A percentile compares a stretch with the other conserved stretches of the same genome.
phyloP scores from a whole-genome alignment of 2,797 vertebrate genomes.

The Chelonia mydas region DNA sequence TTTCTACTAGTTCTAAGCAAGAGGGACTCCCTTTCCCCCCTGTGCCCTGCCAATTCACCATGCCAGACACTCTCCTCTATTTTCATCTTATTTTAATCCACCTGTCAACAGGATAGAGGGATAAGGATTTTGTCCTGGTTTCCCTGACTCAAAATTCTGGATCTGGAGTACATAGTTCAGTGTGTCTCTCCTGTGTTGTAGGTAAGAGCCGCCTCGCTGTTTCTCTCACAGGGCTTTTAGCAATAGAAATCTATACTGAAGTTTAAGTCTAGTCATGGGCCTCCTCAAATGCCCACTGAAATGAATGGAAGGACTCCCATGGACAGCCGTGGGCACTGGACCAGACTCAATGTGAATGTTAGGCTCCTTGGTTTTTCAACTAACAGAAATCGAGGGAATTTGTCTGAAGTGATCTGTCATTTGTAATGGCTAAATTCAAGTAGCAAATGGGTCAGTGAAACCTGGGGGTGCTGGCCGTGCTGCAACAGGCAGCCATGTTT shows the following conservation, averaged over 20 bases:
- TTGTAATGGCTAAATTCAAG: not conserved
- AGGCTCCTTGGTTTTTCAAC: not conserved
- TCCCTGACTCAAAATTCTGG: not conserved
- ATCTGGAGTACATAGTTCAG: not conserved
- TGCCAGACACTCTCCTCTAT: not conserved
- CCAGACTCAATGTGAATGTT: not conserved
- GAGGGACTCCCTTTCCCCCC: not conserved
- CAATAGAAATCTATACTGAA: not conserved
- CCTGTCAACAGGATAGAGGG: not conserved
- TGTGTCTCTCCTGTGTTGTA: not conserved
- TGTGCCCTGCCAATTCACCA: not conserved
- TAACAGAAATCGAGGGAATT: not conserved
- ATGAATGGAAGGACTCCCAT: not conserved
- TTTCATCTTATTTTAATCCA: not conserved
- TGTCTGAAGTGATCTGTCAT: not conserved
- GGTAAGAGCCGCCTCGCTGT: not conserved
- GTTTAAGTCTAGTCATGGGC: not conserved
- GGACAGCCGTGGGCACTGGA: not conserved
- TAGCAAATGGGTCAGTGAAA: not conserved
- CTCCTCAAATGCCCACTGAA: rapidly evolving
- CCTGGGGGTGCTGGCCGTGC: not conserved
- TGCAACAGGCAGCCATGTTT: not conserved
- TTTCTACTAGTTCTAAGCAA: not conserved
- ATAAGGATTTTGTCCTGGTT: not conserved
- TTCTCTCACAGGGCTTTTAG: not conserved